Evolutionary conservation across 2,888 invertebrate genomes (phyloP).

Genomic region (Caenorhabditis imperialis): DNA sequence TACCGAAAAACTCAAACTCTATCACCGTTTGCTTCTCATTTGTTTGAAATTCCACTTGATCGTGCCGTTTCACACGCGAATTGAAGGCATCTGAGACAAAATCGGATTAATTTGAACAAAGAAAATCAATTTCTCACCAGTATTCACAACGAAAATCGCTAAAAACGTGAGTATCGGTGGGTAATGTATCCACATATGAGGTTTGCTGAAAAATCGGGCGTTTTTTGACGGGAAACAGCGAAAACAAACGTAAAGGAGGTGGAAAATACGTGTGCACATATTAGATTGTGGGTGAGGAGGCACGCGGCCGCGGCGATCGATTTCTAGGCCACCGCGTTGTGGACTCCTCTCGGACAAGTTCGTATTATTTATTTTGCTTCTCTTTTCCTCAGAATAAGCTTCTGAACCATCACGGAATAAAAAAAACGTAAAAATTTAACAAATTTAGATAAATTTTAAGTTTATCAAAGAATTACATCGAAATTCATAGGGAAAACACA

Average conservation of each 20-base stretch:
- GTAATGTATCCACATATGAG: slow-evolving; percentile 25
- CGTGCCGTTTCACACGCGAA: slow-evolving; percentile 47
- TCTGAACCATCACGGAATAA: too few species aligned
- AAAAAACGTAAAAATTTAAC: too few species aligned
- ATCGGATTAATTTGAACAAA: not conserved
- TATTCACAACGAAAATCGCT: slow-evolving; percentile 5
- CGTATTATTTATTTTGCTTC: too few species aligned
- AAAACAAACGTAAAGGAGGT: not conserved
- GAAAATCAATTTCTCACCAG: slow-evolving; percentile 3
- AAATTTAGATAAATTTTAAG: too few species aligned
- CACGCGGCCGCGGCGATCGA: not conserved
- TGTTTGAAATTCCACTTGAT: slow-evolving; percentile 20
- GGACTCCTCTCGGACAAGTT: slow-evolving; percentile 27
- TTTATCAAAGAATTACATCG: too few species aligned
- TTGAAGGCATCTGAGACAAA: slow-evolving; percentile 40
- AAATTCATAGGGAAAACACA: too few species aligned
- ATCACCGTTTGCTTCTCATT: slow-evolving; percentile 8
- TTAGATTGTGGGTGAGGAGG: not conserved
- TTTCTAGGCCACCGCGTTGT: slow-evolving; percentile 15
- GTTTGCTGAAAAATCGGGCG: not conserved
- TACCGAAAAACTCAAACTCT: slow-evolving; percentile 36
- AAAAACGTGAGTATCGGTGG: slow-evolving; percentile 29
- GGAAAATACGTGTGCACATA: not conserved
- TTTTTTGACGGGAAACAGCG: not conserved
- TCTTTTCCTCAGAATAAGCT: too few species aligned